Evolutionary conservation across 2,113 vertebrate species (phyloP).

Genomic region (Butorides virescens): DNA sequence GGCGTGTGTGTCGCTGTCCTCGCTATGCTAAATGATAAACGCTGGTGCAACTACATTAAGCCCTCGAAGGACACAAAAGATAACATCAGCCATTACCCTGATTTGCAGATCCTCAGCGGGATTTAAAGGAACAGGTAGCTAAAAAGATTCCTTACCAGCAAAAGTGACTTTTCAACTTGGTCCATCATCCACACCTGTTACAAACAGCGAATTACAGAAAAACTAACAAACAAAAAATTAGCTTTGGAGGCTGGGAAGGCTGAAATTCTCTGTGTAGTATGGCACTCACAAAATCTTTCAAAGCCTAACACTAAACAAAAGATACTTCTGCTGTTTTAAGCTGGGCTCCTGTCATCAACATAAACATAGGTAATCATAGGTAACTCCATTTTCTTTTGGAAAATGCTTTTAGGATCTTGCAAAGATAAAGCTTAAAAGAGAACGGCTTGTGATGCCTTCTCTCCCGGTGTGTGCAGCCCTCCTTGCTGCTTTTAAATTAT

Average conservation of each 20-base stretch:
- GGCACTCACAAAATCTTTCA: neutral
- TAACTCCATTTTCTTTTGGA: neutral
- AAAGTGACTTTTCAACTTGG: neutral
- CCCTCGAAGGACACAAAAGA: neutral
- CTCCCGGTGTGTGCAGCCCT: neutral
- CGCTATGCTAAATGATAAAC: neutral
- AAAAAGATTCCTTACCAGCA: neutral
- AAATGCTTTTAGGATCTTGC: neutral
- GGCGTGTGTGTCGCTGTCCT: neutral
- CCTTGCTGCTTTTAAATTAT: neutral
- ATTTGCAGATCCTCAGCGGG: neutral
- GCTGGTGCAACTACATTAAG: rapidly evolving
- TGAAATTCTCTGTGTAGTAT: neutral
- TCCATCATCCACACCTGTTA: neutral
- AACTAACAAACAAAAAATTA: neutral
- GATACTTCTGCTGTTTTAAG: neutral
- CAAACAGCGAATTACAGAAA: neutral
- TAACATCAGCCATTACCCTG: neutral
- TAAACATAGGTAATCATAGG: neutral
- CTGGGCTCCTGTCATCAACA: neutral
- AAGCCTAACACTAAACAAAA: neutral
- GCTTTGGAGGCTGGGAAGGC: neutral
- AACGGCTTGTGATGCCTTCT: neutral
- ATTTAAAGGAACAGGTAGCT: neutral
- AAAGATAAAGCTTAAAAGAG: neutral